Evolutionary conservation across 2,797 vertebrate species (phyloP).

Genomic region (Odontamblyopus lacepedii): DNA sequence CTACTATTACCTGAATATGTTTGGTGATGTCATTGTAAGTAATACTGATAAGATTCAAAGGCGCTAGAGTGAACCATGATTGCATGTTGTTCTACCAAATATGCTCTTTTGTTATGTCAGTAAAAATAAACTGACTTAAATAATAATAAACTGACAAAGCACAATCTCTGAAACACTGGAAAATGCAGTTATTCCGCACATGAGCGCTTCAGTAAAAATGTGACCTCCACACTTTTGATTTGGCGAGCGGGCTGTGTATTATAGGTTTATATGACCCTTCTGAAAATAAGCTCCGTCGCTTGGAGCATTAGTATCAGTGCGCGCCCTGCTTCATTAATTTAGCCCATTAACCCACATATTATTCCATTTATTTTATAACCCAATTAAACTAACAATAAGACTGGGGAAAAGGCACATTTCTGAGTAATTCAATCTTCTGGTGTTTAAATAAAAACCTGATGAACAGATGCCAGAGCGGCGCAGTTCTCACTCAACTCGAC

Average conservation of each 20-base stretch:
- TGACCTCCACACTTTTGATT: slow-evolving; percentile 6
- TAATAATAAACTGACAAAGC: background rate
- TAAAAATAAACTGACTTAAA: too few relatives aligned
- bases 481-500: background rate
- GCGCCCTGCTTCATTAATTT: slow-evolving; percentile 10
- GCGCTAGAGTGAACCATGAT: too few relatives aligned
- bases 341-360: slow-evolving; percentile 20
- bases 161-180: background rate
- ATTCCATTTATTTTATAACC: slow-evolving; percentile 21
- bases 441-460: slow-evolving; percentile 17
- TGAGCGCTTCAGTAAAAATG: background rate
- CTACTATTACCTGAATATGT: too few relatives aligned
- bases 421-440: slow-evolving; percentile 9
- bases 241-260: background rate
- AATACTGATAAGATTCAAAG: too few relatives aligned
- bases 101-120: too few relatives aligned
- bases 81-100: too few relatives aligned
- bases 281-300: slow-evolving; percentile 4
- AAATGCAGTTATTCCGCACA: background rate
- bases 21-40: too few relatives aligned
- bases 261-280: slow-evolving; percentile 3
- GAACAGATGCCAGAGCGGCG: slow-evolving; percentile 4
- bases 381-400: slow-evolving; percentile 17
- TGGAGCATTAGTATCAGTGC: slow-evolving; percentile 8
- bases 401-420: slow-evolving; percentile 4